Evolutionary conservation across 2,888 invertebrate species (phyloP), one percentile per base, ranked within the genome.

Genomic region (Cataglyphis livida): DNA sequence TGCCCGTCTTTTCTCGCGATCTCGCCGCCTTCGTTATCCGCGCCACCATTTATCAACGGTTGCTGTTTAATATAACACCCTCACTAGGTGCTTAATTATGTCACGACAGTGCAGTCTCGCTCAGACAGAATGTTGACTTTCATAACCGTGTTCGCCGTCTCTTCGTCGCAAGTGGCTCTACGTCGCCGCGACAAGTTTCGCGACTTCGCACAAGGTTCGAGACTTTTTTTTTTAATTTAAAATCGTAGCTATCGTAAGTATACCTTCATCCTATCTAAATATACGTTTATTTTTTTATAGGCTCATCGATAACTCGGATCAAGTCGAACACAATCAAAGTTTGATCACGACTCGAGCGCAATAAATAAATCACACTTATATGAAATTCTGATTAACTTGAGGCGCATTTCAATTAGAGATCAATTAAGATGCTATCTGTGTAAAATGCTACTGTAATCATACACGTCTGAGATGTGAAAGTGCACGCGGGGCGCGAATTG

Each of bases 61-160:
- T 75, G 83, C 84, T 88, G 86, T 85, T 90, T 90, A 88, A 89
- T 89, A 61, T 62, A 90, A 89, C 88, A 89, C 84, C 85, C 84
- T 88, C 87, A 84, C 81, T 83, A 84, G 65, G 81, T 81, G 84
- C 85, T 88, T 91, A 89, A 91, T 91, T 90, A 90, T 89, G 88
- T 87, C 84, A 81, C 70, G 74, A 74, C 84, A 71, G 83, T 79
- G 74, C 79, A 68, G 68, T 12, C 68, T 65, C n/a, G 62, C 65
- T 12, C 41, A 21, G 54, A 76, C 68, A 76, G 76, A 76, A 68
- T 76, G 76, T 76, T 76, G 76, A 76, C 68, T 76, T 76, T 76
- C 68, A 68, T 76, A 68, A 66, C 41, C 76, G 54, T 76, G 76
- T 76, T 76, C 68, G 25, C 15, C n/a, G 51, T 41, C 66, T 65